Percentiles rank a stretch among this genome's conserved stretches.
Conservation (phyloP, 2,797 vertebrate genomes). For the Pangasius mekongensis region DNA sequence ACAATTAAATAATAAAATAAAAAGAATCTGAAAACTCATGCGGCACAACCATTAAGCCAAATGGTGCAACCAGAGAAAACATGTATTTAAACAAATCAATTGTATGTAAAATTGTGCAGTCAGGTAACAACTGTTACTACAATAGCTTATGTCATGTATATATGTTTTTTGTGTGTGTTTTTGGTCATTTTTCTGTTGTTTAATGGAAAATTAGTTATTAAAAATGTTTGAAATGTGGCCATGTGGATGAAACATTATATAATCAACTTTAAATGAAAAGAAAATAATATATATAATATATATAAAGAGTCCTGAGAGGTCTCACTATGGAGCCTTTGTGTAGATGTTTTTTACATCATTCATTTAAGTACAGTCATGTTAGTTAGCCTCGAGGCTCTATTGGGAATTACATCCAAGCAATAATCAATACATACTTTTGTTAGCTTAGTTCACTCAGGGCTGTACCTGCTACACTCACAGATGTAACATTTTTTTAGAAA, state of each 20-base stretch:
- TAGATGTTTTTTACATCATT: background rate
- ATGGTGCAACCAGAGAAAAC: background rate
- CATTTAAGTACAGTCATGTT: constrained; percentile 6
- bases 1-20: no score
- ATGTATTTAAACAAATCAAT: background rate
- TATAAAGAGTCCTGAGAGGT: no score
- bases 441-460: constrained; percentile 4
- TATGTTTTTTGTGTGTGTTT: background rate
- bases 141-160: no score
- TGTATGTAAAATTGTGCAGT: background rate
- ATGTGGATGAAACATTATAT: background rate
- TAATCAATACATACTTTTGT: constrained; percentile 15
- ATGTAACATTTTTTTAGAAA: background rate
- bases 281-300: background rate
- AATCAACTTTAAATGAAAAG: background rate
- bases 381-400: background rate
- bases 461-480: background rate
- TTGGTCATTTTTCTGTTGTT: background rate
- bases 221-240: background rate
- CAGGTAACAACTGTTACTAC: background rate
- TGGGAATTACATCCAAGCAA: background rate
- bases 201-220: background rate
- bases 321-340: background rate
- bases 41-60: background rate
- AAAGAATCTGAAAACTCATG: background rate